These are phyloP conservation scores for Phalera bucephala DNA, from an alignment of 2,888 invertebrate genomes.

Conservation along the genomic window DNA sequence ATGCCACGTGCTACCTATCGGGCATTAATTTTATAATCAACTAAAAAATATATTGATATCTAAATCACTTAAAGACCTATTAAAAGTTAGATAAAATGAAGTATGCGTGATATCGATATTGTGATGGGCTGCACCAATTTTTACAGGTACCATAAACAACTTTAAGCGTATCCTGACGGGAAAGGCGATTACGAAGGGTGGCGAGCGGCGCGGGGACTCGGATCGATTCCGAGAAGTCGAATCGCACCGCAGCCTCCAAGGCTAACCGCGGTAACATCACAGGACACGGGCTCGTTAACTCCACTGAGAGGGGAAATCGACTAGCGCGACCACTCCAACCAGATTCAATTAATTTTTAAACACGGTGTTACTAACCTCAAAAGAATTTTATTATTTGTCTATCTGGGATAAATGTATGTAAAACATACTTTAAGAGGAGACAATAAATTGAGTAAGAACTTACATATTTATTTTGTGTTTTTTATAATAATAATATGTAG, in stretches of 20 bases:
- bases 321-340: constrained; percentile 39
- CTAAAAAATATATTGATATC: too few relatives aligned
- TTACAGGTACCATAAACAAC: constrained; percentile 31
- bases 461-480: too few relatives aligned
- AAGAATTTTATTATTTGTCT: too few relatives aligned
- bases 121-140: constrained; percentile 14
- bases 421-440: too few relatives aligned
- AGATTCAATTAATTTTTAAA: constrained; percentile 59
- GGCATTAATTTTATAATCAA: too few relatives aligned
- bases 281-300: constrained; percentile 69
- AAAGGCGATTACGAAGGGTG: constrained; percentile 55
- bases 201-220: constrained; percentile 36
- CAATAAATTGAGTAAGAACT: too few relatives aligned
- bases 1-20: too few relatives aligned
- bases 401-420: too few relatives aligned
- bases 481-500: too few relatives aligned
- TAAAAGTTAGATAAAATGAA: too few relatives aligned
- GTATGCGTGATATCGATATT: constrained; percentile 33
- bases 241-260: constrained; percentile 61
- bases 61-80: too few relatives aligned
- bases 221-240: constrained; percentile 71
- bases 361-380: constrained; percentile 31
- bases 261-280: constrained; percentile 73
- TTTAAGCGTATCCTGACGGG: constrained; percentile 48
- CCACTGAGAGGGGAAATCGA: constrained; percentile 64